Evolutionary conservation across 2,797 vertebrate species (phyloP), one percentile per base, ranked within the genome.

Genomic region (Diplodus puntazzo): DNA sequence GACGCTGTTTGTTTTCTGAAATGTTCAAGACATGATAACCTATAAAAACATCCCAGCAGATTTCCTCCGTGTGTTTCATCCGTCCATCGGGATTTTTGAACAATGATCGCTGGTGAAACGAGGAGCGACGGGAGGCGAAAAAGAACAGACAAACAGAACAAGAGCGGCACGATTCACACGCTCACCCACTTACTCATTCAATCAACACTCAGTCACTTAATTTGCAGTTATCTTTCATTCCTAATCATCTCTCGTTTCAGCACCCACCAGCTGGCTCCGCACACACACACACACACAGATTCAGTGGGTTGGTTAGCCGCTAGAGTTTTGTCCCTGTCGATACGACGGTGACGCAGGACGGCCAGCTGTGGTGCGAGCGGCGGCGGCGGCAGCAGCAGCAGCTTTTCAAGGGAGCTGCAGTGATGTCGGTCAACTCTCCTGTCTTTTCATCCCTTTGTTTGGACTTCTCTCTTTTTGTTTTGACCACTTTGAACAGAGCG

Each of bases 321-420:
- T 60, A 52, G 63, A 83, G 62, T 80, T 34, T 75, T 27, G 73
- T 87, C 80, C 79, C 83, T 77, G 81, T 72, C 59, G 81, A 59
- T 64, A 0, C 16, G n/a, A 54, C 6, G 11, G 62, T 87, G 90
- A 89, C 53, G 85, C 66, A 78, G 62, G 60, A 23, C 53, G 4
- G 73, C 80, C 90, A 92, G 89, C 87, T 90, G 89, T 79, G 87
- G 86, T 77, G 83, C 25, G 73, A 89, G 73, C 34, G 7, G 30
- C 30, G 6, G 30, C 27, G 5, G 27, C 25, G 2, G 25, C 25
- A 25, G 2, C 27, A 4, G 27, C 27, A 4, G 27, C 27, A 27
- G 83, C 25, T 59, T 78, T 73, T 69, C 16, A 67, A 79, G 54
- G 55, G 72, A 75, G 63, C 43, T 69, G 63, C 16, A 59, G 60